Evolutionary conservation across 2,888 invertebrate genomes (phyloP).

Genomic region (Didymodactylos carnosus): DNA sequence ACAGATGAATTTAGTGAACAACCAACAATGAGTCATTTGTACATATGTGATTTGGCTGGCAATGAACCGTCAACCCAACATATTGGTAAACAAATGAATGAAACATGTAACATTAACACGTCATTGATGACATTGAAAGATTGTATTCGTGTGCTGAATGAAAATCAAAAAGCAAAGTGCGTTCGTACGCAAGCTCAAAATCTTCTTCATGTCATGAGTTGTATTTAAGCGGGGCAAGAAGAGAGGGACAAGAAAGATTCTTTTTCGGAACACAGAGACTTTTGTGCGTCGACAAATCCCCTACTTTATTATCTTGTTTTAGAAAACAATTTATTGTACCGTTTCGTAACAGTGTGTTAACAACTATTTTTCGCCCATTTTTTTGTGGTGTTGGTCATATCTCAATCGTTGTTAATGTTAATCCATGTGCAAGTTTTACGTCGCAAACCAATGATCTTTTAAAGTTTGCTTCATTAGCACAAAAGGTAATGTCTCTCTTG

Average conservation of each 20-base stretch:
- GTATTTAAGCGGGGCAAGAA: no score
- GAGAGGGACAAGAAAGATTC: no score
- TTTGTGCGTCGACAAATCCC: no score
- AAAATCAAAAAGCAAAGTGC: conserved; percentile 18
- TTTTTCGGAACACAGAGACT: no score
- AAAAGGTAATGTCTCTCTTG: neutral
- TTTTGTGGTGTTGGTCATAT: conserved; percentile 51
- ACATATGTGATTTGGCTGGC: conserved; percentile 78
- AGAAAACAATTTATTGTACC: conserved; percentile 38
- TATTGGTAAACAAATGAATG: conserved; percentile 51
- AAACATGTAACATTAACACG: conserved; percentile 69
- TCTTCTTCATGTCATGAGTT: no score
- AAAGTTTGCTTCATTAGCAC: conserved; percentile 53
- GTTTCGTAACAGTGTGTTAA: conserved; percentile 66
- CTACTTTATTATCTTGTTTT: conserved; percentile 15
- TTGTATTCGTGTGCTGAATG: conserved; percentile 45
- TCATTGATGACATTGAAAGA: conserved; percentile 67
- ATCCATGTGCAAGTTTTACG: conserved; percentile 50
- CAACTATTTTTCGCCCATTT: conserved; percentile 55
- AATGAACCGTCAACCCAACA: conserved; percentile 57
- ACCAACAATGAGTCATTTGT: neutral
- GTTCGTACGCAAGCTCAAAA: no score
- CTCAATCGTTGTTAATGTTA: conserved; percentile 65
- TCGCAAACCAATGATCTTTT: conserved; percentile 64
- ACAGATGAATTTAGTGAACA: neutral